These are phyloP conservation scores for Porphyrio hochstetteri DNA, from an alignment of 2,113 vertebrate species.

Conservation along the genomic window DNA sequence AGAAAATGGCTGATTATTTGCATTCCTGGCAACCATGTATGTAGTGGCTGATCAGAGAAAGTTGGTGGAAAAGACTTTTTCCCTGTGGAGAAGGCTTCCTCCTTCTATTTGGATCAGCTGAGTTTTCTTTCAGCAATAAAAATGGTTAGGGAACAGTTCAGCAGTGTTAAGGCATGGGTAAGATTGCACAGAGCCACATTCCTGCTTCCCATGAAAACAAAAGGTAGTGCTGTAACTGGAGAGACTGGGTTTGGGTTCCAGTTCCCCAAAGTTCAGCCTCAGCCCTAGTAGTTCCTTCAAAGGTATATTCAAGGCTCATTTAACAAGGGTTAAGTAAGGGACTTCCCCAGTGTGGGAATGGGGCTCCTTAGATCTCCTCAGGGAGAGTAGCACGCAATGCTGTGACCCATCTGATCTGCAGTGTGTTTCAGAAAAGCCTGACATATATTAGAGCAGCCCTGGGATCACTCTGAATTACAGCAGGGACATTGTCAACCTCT, in stretches of 20 bases:
- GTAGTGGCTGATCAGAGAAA: neutral
- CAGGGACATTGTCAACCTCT: neutral
- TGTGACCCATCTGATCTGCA: neutral
- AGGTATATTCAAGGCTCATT: neutral
- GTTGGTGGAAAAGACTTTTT: neutral
- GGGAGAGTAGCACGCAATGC: neutral
- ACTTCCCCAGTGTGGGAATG: neutral
- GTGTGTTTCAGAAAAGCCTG: neutral
- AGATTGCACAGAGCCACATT: neutral
- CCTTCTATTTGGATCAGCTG: neutral
- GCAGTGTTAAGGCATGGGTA: fast-evolving
- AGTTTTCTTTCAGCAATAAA: neutral
- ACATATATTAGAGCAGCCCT: neutral
- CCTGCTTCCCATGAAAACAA: neutral
- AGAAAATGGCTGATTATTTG: neutral
- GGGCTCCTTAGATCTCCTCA: neutral
- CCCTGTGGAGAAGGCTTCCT: neutral
- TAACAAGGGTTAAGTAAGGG: neutral
- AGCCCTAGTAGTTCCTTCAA: neutral
- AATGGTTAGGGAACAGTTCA: neutral
- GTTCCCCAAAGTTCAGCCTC: fast-evolving
- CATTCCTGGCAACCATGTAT: neutral
- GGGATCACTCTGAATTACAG: neutral
- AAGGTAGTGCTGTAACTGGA: neutral
- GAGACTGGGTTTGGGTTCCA: neutral